Base-by-base conservation (phyloP, 1,140 invertebrate genomes). In the Laupala kohalensis region DNA sequence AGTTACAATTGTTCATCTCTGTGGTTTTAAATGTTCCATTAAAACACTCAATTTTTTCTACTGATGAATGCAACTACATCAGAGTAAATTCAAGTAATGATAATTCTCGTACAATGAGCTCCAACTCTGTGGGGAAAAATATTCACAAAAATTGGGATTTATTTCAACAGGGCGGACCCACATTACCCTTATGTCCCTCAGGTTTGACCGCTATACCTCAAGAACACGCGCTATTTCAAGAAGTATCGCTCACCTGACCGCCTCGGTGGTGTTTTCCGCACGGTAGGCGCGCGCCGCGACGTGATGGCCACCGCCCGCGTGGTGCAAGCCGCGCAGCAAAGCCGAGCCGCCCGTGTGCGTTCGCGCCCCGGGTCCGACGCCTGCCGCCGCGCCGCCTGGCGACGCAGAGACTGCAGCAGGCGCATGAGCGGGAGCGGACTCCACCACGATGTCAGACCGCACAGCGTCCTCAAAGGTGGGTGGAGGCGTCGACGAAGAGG, bases 401-500 rank as follows among this genome's bases (percentile, higher is more conserved):
- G 78, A 82, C n/a, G 77, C 80, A 24, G 80, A 83, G 13, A 78
- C 85, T 76, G 29, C 75, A 80, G 83, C 75, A 83, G 84, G 74
- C 81, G 79, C 75, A 82, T 76, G 73, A 82, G 80, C 24, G 81
- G 79, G 70, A 9, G 37, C 37, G 37, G 37, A 53, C 37, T 53
- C 81, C 80, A 71, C 74, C 67, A 74, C 26, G 19, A 74, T 65
- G 28, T 74, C 74, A 27, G 71, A 69, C 29, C 69, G 27, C 6
- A 75, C 23, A 67, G 85, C 81, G 80, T 94, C 92, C 77, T 93
- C 90, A 83, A 94, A 94, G 73, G 92, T 89, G 75, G 92, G 92
- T 76, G 93, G 92, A 76, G 93, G 92, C 69, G 93, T 95, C 76
- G 92, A 93, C 81, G 91, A 92, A 81, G 90, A 91, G 75, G 86